Evolutionary conservation across 2,888 invertebrate species (phyloP).

Genomic region (Agrochola circellaris): DNA sequence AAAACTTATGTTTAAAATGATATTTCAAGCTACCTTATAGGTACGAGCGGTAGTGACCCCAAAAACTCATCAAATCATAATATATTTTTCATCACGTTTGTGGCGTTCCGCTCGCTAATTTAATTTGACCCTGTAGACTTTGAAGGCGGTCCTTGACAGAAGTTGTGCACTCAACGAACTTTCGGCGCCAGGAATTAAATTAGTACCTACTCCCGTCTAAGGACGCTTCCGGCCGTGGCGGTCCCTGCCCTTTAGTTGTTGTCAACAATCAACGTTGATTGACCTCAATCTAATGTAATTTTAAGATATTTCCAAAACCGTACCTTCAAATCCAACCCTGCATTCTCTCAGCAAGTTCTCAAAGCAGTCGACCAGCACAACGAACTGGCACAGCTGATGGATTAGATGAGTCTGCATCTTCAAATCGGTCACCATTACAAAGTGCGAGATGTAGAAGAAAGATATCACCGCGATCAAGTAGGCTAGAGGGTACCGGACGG

Average conservation of each 20-base stretch:
- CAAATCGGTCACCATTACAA: slow-evolving; percentile 83
- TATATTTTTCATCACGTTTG: too few species aligned
- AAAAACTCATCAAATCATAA: too few species aligned
- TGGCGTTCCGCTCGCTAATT: too few species aligned
- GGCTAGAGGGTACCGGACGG: slow-evolving; percentile 70
- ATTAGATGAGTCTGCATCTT: slow-evolving; percentile 82
- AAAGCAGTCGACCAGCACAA: slow-evolving; percentile 81
- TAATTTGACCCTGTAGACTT: too few species aligned
- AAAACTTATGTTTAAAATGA: too few species aligned
- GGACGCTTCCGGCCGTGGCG: neutral
- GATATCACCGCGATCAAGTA: slow-evolving; percentile 74
- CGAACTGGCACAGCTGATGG: slow-evolving; percentile 82
- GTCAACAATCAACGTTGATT: neutral
- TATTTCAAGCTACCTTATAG: too few species aligned
- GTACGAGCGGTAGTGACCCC: too few species aligned
- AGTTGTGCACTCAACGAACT: neutral
- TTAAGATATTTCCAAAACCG: neutral
- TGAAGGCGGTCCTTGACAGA: too few species aligned
- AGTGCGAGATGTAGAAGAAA: slow-evolving; percentile 78
- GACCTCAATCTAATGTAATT: neutral
- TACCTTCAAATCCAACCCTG: slow-evolving; percentile 68
- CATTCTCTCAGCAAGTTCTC: slow-evolving; percentile 79
- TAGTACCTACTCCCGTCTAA: neutral
- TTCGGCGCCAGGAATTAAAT: neutral
- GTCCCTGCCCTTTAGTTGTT: neutral